Percentiles rank a stretch among this genome's conserved stretches.
Evolutionary conservation across 2,888 invertebrate species (phyloP).

Genomic region (Calephelis perditalis): DNA sequence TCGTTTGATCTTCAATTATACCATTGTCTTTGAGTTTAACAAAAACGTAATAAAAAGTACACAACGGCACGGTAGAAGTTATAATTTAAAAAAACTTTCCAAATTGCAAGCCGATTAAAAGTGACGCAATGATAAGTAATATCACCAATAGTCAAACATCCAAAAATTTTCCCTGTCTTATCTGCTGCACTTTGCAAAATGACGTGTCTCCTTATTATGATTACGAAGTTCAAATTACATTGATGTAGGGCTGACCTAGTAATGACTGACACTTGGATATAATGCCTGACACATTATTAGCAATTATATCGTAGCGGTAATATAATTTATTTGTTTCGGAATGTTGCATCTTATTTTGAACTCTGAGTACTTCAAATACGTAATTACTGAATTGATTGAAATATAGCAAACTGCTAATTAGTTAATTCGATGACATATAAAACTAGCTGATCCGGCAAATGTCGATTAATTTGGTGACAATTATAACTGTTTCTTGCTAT

Average conservation of each 20-base stretch:
- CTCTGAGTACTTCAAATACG: constrained; percentile 26
- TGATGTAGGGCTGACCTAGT: constrained; percentile 54
- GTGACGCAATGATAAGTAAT: too few relatives aligned
- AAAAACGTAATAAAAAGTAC: too few relatives aligned
- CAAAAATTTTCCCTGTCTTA: constrained; percentile 2
- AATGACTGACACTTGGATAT: constrained; percentile 35
- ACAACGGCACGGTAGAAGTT: too few relatives aligned
- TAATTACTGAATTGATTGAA: constrained; percentile 24
- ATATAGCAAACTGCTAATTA: constrained; percentile 18
- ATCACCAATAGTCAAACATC: too few relatives aligned
- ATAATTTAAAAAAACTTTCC: too few relatives aligned
- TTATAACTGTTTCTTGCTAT: too few relatives aligned
- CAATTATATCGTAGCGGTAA: constrained; percentile 47
- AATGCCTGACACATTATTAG: constrained; percentile 35
- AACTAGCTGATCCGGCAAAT: too few relatives aligned
- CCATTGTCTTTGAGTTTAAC: too few relatives aligned
- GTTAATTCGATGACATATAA: neutral
- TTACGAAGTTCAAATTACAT: constrained; percentile 48
- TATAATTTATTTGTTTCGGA: constrained; percentile 40
- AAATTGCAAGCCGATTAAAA: too few relatives aligned
- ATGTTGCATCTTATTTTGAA: constrained; percentile 27
- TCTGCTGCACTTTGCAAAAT: constrained; percentile 7
- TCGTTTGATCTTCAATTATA: too few relatives aligned
- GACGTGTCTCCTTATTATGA: constrained; percentile 7
- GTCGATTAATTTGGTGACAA: too few relatives aligned